Evolutionary conservation across 2,797 vertebrate genomes (phyloP), one percentile per base, ranked within the genome.

Genomic region (Lagorchestes hirsutus): DNA sequence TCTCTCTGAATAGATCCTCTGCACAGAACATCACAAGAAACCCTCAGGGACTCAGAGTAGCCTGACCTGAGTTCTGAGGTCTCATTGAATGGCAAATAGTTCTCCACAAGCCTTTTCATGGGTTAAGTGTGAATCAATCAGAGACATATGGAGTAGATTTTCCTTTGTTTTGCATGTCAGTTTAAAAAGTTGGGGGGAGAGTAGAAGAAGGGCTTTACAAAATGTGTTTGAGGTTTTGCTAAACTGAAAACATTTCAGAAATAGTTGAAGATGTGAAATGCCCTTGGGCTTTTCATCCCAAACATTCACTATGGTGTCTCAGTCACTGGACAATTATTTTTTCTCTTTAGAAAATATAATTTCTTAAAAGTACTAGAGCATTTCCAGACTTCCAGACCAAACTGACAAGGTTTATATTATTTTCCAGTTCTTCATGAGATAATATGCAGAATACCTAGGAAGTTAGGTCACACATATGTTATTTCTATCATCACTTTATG

Each of bases 221-320:
- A 90, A 94, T 93, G 18, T 56, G 34, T 93, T 55, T 62, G 31
- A 29, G 40, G 55, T 56, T 95, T 93, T 50, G 11, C 16, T 95
- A 58, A 62, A 55, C 31, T 59, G 57, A 92, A 96, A 93, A 90
- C 29, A 96, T 91, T 56, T 95, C 59, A 40, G 1, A 91, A 96
- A 94, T 92, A 93, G 74, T 40, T 93, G 74, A 52, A 93, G 92
- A 92, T 92, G 90, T 27, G 13, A 34, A 96, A 29, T 93, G 14
- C 55, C 92, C 16, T 87, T 56, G 50, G 58, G 55, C 13, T 90
- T 16, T 93, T 93, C 74, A 82, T 54, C 22, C 12, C 18, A 82
- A 82, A 82, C 58, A 18, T 92, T 95, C 59, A 11, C 93, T 95
- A 57, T 91, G 16, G 16, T 62, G 46, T 94, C 8, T 95, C 50